These are phyloP conservation scores for Vulpes vulpes DNA, from an alignment of 2,113 vertebrate genomes.

Conservation along the genomic window DNA sequence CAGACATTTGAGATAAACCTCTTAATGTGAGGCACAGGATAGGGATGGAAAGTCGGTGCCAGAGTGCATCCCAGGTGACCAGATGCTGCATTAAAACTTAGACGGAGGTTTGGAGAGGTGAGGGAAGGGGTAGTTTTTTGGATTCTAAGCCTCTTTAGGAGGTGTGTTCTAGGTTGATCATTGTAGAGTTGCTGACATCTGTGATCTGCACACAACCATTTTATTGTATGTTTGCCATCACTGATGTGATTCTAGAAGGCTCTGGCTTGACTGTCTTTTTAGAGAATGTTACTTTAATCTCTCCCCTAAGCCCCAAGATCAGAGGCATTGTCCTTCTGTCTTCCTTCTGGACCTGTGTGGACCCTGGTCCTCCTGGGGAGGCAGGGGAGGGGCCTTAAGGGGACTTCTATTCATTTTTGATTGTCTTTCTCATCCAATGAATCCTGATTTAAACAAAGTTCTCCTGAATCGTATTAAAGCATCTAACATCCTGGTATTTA, in stretches of 20 bases:
- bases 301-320: neutral
- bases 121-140: rapidly evolving
- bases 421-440: neutral
- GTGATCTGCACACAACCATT: rapidly evolving
- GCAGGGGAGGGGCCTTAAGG: rapidly evolving
- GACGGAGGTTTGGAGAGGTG: neutral
- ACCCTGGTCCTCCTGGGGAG: rapidly evolving
- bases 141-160: neutral
- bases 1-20: neutral
- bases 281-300: rapidly evolving
- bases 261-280: neutral
- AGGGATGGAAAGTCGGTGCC: rapidly evolving
- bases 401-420: neutral
- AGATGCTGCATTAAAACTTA: rapidly evolving
- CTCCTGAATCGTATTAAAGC: neutral
- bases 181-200: rapidly evolving
- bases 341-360: rapidly evolving
- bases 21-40: rapidly evolving
- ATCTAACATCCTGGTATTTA: neutral
- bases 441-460: neutral
- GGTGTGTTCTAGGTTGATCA: rapidly evolving
- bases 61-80: rapidly evolving
- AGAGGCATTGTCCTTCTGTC: neutral
- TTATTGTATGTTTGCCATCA: rapidly evolving
- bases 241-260: neutral